A percentile compares a stretch with the other conserved stretches of the same genome.
phyloP scores from a whole-genome alignment of 2,797 vertebrate genomes.

The Acrocephalus scirpaceus region DNA sequence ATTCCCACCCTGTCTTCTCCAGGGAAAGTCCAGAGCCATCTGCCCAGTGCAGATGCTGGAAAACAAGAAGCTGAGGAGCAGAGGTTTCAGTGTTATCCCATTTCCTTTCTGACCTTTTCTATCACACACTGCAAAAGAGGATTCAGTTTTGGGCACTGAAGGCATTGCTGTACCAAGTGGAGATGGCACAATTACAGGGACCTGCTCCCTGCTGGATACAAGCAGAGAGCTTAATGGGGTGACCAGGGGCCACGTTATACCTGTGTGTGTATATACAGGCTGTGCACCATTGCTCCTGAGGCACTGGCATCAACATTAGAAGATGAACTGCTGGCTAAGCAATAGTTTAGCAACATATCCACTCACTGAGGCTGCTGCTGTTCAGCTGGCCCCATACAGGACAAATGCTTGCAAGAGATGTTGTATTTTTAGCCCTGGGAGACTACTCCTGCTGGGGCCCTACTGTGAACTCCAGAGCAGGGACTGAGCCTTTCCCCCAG shows the following conservation, averaged over 20 bases:
- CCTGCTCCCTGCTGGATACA: neutral
- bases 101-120: neutral
- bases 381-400: neutral
- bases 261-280: neutral
- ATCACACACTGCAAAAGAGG: neutral
- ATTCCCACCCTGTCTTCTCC: neutral
- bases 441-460: neutral
- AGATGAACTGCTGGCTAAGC: neutral
- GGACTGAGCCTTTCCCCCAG: neutral
- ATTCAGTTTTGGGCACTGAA: neutral
- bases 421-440: neutral
- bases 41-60: neutral
- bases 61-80: neutral
- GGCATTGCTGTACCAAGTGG: rapidly evolving
- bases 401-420: rapidly evolving
- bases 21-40: neutral
- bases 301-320: neutral
- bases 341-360: neutral
- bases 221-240: rapidly evolving
- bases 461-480: neutral
- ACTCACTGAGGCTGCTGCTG: rapidly evolving
- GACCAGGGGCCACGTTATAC: neutral
- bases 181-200: neutral
- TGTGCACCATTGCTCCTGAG: neutral
- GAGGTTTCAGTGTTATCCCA: neutral